A percentile compares a stretch with the other conserved stretches of the same genome.
Conservation (phyloP, 2,113 vertebrate species). For the Alexandromys fortis region DNA sequence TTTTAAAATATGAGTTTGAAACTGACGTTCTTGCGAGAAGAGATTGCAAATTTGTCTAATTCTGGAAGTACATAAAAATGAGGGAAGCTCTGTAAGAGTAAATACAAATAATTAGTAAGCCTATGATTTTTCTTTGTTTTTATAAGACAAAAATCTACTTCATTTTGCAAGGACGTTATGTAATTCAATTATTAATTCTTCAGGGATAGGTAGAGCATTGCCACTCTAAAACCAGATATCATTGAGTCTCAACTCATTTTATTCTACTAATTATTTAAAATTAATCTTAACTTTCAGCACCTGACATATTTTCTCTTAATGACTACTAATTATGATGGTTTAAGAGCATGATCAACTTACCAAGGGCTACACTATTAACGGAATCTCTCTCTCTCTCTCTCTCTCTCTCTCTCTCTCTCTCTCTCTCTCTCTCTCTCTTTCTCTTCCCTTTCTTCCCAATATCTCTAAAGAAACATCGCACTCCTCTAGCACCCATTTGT, state of each 20-base stretch:
- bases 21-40: not conserved
- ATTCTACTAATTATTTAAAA: slow-evolving; percentile 5
- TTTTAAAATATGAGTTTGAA: not conserved
- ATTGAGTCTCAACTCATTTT: not conserved
- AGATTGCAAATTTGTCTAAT: not conserved
- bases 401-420: too few species aligned
- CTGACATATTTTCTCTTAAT: not conserved
- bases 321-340: not conserved
- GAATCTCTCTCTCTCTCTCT: not conserved
- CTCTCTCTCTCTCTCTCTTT: too few species aligned
- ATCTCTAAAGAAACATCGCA: not conserved
- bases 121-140: not conserved
- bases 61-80: not conserved
- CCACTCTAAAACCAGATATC: not conserved
- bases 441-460: not conserved
- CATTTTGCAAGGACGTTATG: not conserved
- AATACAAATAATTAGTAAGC: not conserved
- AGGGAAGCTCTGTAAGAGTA: not conserved
- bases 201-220: not conserved
- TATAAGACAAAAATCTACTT: not conserved
- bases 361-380: not conserved
- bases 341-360: not conserved
- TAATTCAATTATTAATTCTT: not conserved
- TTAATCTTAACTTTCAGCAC: not conserved
- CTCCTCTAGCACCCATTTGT: slow-evolving; percentile 25